Evolutionary conservation across 1,140 invertebrate species (phyloP).

Genomic region (Drosophila hydei): DNA sequence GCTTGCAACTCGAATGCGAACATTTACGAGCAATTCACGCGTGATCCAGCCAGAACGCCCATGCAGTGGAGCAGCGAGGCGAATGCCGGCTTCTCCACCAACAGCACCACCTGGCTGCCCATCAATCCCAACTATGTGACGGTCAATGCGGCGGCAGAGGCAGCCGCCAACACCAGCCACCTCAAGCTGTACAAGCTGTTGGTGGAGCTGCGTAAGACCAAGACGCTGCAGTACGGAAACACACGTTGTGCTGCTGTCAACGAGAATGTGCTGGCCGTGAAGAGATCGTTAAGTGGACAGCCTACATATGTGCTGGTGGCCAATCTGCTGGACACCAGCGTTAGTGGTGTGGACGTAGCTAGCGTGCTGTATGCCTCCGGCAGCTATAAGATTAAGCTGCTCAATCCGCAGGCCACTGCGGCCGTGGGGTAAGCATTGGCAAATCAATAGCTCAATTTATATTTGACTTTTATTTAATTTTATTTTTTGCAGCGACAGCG

Average conservation of each 20-base stretch:
- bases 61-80: constrained; percentile 89
- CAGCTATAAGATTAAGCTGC: constrained; percentile 56
- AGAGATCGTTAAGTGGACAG: constrained; percentile 48
- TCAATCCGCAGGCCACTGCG: constrained; percentile 50
- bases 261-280: constrained; percentile 67
- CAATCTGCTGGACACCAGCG: constrained; percentile 53
- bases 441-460: constrained; percentile 12
- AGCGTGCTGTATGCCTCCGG: constrained; percentile 42
- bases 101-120: constrained; percentile 87
- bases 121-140: constrained; percentile 86
- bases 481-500: constrained; percentile 25
- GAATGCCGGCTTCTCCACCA: constrained; percentile 85
- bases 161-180: constrained; percentile 50
- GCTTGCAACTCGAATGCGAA: constrained; percentile 85
- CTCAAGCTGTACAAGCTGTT: constrained; percentile 78
- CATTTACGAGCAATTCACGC: constrained; percentile 84
- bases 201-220: constrained; percentile 52
- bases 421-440: constrained; percentile 53
- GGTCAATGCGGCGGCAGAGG: constrained; percentile 84
- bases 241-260: constrained; percentile 63
- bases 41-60: constrained; percentile 89
- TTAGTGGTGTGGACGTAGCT: constrained; percentile 51
- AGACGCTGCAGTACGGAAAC: constrained; percentile 83
- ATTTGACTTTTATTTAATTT: constrained; percentile 4
- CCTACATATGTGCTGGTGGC: constrained; percentile 59